These are phyloP conservation scores for Nothoprocta perdicaria DNA, from an alignment of 2,113 vertebrate genomes.

Conservation along the genomic window DNA sequence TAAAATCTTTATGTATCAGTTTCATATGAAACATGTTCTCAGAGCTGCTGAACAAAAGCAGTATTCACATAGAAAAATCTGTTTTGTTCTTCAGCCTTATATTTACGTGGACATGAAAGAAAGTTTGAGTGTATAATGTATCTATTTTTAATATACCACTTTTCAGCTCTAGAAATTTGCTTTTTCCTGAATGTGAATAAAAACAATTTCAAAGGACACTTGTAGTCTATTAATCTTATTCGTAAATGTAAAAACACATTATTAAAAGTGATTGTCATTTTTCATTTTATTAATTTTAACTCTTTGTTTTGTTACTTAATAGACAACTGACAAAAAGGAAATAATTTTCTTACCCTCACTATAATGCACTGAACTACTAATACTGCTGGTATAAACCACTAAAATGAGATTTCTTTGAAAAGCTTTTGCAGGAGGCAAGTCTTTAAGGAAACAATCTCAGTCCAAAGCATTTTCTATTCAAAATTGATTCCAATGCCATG, in stretches of 20 bases:
- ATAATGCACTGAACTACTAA: background rate
- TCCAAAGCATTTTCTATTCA: background rate
- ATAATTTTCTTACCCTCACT: background rate
- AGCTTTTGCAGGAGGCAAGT: background rate
- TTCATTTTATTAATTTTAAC: background rate
- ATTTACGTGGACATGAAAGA: background rate
- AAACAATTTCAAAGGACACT: background rate
- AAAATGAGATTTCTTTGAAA: background rate
- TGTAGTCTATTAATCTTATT: constrained; percentile 3
- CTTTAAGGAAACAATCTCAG: background rate
- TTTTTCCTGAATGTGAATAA: background rate
- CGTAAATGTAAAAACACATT: background rate
- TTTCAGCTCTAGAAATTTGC: background rate
- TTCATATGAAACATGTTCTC: background rate
- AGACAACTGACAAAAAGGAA: background rate
- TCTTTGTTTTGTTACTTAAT: background rate
- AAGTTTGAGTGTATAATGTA: background rate
- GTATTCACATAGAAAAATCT: background rate
- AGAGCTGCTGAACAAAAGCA: background rate
- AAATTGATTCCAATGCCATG: background rate
- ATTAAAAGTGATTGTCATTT: background rate
- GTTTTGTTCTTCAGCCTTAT: background rate
- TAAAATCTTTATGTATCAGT: background rate
- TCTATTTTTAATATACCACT: background rate
- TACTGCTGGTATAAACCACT: background rate